These are phyloP conservation scores for Lepidurus arcticus DNA, from an alignment of 1,140 invertebrate species.

Conservation along the genomic window DNA sequence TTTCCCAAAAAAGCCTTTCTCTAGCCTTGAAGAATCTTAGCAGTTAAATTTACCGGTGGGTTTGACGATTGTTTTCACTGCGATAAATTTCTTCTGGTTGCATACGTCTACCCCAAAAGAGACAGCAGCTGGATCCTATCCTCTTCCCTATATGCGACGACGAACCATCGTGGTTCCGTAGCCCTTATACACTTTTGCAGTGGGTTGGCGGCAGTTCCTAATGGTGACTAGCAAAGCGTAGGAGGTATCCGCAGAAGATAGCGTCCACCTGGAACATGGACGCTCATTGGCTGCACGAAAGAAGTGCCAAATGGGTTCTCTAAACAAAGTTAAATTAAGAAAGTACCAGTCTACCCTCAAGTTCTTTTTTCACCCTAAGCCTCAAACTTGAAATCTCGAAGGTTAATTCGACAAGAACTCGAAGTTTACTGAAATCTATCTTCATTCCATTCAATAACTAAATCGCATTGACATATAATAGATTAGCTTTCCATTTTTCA, in stretches of 20 bases:
- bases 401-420: neutral
- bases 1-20: neutral
- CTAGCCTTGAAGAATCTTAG: neutral
- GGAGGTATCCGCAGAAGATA: constrained; percentile 4
- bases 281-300: constrained; percentile 20
- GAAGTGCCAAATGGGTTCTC: constrained; percentile 17
- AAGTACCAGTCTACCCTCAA: neutral
- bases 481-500: no score
- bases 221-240: constrained; percentile 6
- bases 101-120: neutral
- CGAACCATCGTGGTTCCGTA: neutral
- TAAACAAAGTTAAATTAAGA: constrained; percentile 20
- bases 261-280: constrained; percentile 4
- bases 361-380: neutral
- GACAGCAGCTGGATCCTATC: constrained; percentile 1
- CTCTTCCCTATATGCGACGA: neutral
- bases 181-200: neutral
- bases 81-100: neutral
- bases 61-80: neutral
- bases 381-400: neutral
- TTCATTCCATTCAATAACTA: no score
- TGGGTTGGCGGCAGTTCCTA: neutral
- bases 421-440: no score
- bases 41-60: neutral
- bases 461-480: no score